A percentile compares a stretch with the other conserved stretches of the same genome.
Conservation (phyloP, 2,888 invertebrate species). For the Eucera pruinosa region DNA sequence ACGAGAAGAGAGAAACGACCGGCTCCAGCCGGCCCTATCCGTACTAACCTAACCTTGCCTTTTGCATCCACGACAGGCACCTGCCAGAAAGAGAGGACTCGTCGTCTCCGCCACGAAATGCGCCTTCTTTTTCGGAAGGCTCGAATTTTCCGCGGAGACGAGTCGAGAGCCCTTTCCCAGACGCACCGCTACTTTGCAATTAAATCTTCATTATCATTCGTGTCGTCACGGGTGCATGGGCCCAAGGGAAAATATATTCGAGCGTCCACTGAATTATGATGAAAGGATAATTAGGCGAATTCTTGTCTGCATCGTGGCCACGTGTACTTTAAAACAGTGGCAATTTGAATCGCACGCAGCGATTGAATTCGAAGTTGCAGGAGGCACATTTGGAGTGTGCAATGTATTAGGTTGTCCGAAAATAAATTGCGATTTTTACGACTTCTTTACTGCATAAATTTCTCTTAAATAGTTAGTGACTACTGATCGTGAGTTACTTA, state of each 20-base stretch:
- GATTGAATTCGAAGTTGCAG: neutral
- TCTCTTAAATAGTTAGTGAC: no score
- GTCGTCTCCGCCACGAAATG: constrained; percentile 18
- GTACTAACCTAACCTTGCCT: constrained; percentile 29
- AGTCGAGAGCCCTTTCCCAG: constrained; percentile 6
- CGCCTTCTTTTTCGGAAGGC: constrained; percentile 48
- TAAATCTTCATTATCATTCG: constrained; percentile 32
- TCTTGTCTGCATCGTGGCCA: no score
- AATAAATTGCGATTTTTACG: no score
- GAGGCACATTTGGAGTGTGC: no score
- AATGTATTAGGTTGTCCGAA: no score
- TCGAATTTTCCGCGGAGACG: constrained; percentile 52
- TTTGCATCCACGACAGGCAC: constrained; percentile 28
- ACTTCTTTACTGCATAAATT: no score
- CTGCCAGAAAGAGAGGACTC: constrained; percentile 41
- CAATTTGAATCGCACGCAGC: neutral
- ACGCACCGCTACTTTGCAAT: constrained; percentile 24
- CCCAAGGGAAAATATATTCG: neutral
- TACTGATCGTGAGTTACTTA: no score
- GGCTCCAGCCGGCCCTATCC: constrained; percentile 39
- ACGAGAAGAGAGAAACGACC: constrained; percentile 53
- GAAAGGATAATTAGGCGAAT: no score
- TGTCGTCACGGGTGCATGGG: neutral
- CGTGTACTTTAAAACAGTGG: no score
- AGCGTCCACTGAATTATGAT: neutral